These are phyloP conservation scores for Silurus asotus DNA, from an alignment of 2,113 vertebrate genomes.

Conservation along the genomic window DNA sequence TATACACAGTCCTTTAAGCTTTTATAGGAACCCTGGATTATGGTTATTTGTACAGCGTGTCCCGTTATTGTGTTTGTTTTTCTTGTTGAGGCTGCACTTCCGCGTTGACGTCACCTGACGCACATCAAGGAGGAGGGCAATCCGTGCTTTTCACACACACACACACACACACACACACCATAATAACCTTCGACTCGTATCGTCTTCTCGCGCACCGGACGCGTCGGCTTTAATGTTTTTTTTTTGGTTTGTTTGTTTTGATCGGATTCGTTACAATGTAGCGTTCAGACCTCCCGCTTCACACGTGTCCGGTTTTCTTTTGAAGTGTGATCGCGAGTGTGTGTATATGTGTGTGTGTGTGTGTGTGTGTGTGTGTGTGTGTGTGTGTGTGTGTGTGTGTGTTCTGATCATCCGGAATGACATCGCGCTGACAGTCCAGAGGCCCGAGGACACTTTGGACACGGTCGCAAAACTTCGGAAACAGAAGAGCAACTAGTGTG, in stretches of 20 bases:
- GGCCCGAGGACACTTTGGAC: conserved; percentile 1
- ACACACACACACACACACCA: conserved; percentile 30
- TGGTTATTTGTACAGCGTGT: not conserved
- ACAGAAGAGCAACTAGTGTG: conserved; percentile 44
- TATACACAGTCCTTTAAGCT: not conserved
- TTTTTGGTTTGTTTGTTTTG: not conserved
- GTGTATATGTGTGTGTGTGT: too few species aligned
- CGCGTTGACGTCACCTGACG: conserved; percentile 70
- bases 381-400: not conserved
- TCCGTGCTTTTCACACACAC: conserved; percentile 59
- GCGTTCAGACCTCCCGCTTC: not conserved
- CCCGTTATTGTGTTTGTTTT: not conserved
- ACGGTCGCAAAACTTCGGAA: conserved; percentile 3
- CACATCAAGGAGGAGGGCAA: conserved; percentile 62
- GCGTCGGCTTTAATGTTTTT: not conserved
- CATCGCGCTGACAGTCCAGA: not conserved
- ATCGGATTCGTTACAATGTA: not conserved
- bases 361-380: not conserved
- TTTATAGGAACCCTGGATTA: not conserved
- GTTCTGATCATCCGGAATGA: not conserved
- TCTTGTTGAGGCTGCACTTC: conserved; percentile 18
- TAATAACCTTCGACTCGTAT: conserved; percentile 16
- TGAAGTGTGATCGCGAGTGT: too few species aligned
- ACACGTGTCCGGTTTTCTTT: not conserved
- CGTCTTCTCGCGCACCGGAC: not conserved